Evolutionary conservation across 2,113 vertebrate species (phyloP).

Genomic region (Bombycilla garrulus): DNA sequence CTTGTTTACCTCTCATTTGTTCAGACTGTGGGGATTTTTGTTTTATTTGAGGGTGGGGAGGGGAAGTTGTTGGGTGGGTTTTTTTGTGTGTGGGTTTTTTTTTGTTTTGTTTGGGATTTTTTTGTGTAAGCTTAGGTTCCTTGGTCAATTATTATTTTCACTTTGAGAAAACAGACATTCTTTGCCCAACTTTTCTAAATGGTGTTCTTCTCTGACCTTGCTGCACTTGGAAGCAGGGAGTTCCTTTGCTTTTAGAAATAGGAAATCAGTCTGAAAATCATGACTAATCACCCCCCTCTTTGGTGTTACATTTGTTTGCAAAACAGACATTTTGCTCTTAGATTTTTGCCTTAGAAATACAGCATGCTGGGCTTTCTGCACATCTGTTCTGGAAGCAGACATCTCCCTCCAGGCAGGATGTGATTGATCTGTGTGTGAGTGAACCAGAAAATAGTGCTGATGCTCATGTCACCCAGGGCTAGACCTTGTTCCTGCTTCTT

Average conservation of each 20-base stretch:
- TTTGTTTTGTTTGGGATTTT: neutral
- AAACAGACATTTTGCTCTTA: neutral
- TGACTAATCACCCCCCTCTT: neutral
- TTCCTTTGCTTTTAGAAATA: neutral
- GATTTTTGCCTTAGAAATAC: neutral
- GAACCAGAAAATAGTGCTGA: neutral
- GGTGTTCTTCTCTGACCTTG: neutral
- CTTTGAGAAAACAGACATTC: neutral
- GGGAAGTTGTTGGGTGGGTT: neutral
- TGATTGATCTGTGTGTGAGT: neutral
- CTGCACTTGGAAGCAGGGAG: neutral
- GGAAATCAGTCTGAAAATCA: neutral
- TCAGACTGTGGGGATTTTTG: neutral
- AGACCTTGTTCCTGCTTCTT: neutral
- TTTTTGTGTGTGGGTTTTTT: neutral
- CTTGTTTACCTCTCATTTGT: neutral
- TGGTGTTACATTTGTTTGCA: neutral
- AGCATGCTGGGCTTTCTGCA: neutral
- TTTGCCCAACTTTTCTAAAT: neutral
- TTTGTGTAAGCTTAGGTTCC: neutral
- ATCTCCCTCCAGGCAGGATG: neutral
- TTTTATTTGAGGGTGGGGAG: neutral
- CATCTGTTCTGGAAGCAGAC: neutral
- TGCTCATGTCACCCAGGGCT: neutral
- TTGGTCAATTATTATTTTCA: neutral